Percentiles rank a stretch among this genome's conserved stretches.
Evolutionary conservation across 2,113 vertebrate species (phyloP).

Genomic region (Actinemys pallida): DNA sequence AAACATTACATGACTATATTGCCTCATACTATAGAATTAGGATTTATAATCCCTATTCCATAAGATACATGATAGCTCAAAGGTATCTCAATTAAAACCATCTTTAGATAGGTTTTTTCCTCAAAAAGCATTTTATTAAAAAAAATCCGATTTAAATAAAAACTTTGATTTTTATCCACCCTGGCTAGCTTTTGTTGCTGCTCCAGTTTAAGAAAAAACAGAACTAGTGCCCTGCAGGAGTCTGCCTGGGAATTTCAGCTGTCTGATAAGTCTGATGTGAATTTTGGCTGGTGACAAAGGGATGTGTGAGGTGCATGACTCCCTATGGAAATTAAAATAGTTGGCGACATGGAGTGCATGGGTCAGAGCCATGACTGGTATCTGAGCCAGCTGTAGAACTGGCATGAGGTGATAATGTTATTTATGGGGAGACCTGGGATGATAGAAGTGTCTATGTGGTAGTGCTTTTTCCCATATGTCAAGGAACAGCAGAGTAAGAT

Average conservation of each 20-base stretch:
- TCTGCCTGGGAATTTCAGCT: not conserved
- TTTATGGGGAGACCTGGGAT: not conserved
- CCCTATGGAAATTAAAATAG: not conserved
- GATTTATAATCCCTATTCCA: too few species aligned
- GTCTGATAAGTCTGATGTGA: not conserved
- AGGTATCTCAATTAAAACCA: too few species aligned
- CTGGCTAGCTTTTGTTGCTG: not conserved
- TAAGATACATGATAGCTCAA: too few species aligned
- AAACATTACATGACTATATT: too few species aligned
- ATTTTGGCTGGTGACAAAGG: not conserved
- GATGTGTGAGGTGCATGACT: not conserved
- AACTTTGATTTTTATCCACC: too few species aligned
- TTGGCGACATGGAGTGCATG: not conserved
- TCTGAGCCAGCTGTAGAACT: not conserved
- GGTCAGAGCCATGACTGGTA: not conserved
- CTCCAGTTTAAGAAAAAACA: not conserved
- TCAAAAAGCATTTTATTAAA: too few species aligned
- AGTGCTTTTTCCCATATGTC: not conserved
- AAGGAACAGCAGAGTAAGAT: conserved; percentile 6
- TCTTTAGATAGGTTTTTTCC: too few species aligned
- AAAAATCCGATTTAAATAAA: too few species aligned
- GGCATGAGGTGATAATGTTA: not conserved
- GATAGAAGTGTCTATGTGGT: not conserved
- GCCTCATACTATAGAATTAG: too few species aligned
- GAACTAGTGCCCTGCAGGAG: not conserved